phyloP scores from a whole-genome alignment of 1,140 invertebrate genomes.

The Brachionus koreanus region DNA sequence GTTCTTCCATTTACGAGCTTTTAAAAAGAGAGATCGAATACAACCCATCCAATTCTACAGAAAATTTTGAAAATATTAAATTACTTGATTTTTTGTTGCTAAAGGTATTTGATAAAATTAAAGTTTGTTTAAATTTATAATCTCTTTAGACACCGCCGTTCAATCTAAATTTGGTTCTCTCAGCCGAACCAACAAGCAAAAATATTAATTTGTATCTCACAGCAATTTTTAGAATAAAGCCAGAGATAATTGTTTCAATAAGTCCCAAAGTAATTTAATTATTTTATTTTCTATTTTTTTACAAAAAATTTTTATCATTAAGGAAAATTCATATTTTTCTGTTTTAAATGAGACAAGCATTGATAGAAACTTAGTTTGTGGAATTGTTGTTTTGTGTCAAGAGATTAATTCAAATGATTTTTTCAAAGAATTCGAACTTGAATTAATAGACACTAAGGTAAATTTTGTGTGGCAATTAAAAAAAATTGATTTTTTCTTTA shows the following conservation, averaged over 20 bases:
- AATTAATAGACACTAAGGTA: conserved; percentile 15
- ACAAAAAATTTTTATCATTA: background rate
- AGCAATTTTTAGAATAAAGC: conserved; percentile 15
- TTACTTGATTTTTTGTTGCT: background rate
- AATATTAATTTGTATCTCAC: conserved; percentile 30
- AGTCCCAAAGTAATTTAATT: background rate
- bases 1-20: background rate
- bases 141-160: conserved; percentile 21
- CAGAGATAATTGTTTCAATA: conserved; percentile 25
- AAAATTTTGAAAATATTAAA: background rate
- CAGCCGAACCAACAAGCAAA: background rate
- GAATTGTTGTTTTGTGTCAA: conserved; percentile 8
- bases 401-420: background rate
- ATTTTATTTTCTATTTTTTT: background rate
- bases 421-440: conserved; percentile 26
- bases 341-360: conserved; percentile 30
- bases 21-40: background rate
- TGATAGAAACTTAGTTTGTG: conserved; percentile 23
- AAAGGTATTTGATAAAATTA: background rate
- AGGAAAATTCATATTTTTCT: conserved; percentile 28
- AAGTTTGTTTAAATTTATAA: background rate
- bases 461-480: too few relatives aligned
- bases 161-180: conserved; percentile 8
- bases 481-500: background rate
- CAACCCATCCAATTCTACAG: background rate